Evolutionary conservation across 2,797 vertebrate genomes (phyloP).

Genomic region (Hirundo rustica): DNA sequence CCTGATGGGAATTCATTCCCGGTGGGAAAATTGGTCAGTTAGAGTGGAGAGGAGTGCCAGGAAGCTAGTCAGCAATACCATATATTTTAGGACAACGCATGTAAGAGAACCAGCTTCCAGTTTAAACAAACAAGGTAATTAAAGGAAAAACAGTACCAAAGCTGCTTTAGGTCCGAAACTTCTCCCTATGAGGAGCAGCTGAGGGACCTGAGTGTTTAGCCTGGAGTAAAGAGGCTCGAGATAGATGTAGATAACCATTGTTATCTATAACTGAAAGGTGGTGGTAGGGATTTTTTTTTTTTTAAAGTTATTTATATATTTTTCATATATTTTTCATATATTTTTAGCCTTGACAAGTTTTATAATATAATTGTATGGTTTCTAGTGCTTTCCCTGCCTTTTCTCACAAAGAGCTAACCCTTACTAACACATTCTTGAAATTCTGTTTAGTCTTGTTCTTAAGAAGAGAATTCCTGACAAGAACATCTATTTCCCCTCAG

Average conservation of each 20-base stretch:
- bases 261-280: background rate
- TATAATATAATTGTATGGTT: background rate
- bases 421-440: background rate
- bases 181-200: background rate
- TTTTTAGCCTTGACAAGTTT: background rate
- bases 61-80: background rate
- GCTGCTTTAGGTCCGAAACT: background rate
- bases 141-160: background rate
- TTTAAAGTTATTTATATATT: background rate
- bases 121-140: background rate
- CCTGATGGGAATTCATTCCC: background rate
- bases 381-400: background rate
- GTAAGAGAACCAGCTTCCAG: background rate
- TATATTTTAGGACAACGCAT: background rate
- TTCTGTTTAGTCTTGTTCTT: background rate
- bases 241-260: too few species aligned
- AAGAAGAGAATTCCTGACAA: background rate
- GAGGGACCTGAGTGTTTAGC: background rate
- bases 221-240: background rate
- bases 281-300: too few species aligned
- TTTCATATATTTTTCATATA: background rate
- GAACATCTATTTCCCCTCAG: background rate
- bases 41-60: background rate
- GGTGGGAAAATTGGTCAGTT: background rate
- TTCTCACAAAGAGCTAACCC: background rate